A percentile compares a stretch with the other conserved stretches of the same genome.
phyloP scores from a whole-genome alignment of 2,113 vertebrate species.

The Hemicordylus capensis region DNA sequence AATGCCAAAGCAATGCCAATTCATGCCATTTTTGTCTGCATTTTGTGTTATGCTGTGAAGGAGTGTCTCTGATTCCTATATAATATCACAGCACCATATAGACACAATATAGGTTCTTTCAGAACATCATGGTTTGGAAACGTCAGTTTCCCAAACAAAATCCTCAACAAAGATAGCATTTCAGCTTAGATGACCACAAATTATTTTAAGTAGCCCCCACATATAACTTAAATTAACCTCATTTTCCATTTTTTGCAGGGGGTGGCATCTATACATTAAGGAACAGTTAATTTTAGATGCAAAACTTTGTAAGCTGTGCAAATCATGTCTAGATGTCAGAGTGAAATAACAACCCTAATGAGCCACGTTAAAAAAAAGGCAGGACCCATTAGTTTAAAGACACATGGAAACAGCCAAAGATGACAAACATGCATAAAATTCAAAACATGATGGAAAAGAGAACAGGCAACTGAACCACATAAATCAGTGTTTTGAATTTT shows the following conservation, averaged over 20 bases:
- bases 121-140: not conserved
- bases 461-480: constrained; percentile 80
- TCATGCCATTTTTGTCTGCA: constrained; percentile 12
- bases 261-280: constrained; percentile 55
- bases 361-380: constrained; percentile 77
- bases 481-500: constrained; percentile 85
- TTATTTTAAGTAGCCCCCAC: constrained; percentile 56
- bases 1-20: constrained; percentile 21
- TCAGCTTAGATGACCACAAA: constrained; percentile 66
- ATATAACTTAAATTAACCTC: constrained; percentile 68
- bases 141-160: constrained; percentile 47
- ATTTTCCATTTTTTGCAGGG: constrained; percentile 58
- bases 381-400: constrained; percentile 83
- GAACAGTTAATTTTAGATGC: constrained; percentile 76
- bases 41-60: not conserved
- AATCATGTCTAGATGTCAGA: constrained; percentile 79
- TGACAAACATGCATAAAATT: constrained; percentile 85
- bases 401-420: constrained; percentile 82
- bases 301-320: constrained; percentile 76
- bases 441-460: constrained; percentile 81
- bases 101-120: not conserved
- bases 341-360: constrained; percentile 82
- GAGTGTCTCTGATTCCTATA: not conserved
- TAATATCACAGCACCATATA: not conserved
- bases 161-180: constrained; percentile 51